Evolutionary conservation across 2,888 invertebrate genomes (phyloP), one percentile per base, ranked within the genome.

Genomic region (Stramonita haemastoma): DNA sequence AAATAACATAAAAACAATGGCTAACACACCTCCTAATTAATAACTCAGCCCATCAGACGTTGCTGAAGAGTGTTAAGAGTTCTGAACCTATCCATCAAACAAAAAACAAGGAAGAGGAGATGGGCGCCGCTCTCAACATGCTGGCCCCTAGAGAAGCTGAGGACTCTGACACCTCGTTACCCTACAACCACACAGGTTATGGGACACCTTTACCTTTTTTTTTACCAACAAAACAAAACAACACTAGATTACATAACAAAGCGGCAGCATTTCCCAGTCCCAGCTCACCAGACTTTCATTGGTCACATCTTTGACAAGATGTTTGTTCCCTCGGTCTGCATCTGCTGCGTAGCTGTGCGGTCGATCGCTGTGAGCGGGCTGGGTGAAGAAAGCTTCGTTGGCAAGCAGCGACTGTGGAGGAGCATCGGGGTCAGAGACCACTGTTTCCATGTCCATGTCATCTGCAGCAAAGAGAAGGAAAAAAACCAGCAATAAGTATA

Each of bases 381-480:
- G 84, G 17, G 6, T 15, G 57, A 32, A 56, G 29, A 57, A 85
- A 15, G 57, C 84, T 85, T 57, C 86, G 66, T 66, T 86, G 86
- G 86, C 86, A 1, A n/a, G 19, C 57, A 34, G 0, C 81, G 81
- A n/a, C 19, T 57, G 19, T 0, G 57, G 87, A 73, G 89, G 89
- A 57, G 87, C 89, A 84, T 89, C 89, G 57, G 70, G 56, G 17
- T 89, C 89, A 83, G 89, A n/a, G 15, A 73, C 56, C 5, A 70
- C 57, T 57, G 83, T 73, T 19, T 84, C 34, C 70, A 87, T 4
- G 26, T 87, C 77, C 66, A 81, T 79, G 57, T 88, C 79, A 88
- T 81, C 81, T 88, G 57, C 29, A 60, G 8, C 8, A 77, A n/a
- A 88, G 19, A 29, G 77, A 2, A 22, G 8, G 26, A 83, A 60